Conservation (phyloP, 2,888 invertebrate species). For the Cataglyphis rosenhaueri region DNA sequence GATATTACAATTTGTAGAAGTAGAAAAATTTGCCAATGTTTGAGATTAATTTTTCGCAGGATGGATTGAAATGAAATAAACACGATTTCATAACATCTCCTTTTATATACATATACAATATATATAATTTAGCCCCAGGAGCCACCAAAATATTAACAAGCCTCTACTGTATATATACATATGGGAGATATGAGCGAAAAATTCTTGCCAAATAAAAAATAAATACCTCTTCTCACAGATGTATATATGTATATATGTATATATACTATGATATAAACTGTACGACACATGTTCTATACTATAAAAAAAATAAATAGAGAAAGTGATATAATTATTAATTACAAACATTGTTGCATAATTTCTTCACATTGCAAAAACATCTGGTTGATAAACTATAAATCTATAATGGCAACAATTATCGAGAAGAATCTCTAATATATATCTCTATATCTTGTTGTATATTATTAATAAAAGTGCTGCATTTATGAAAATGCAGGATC, state of each 20-base stretch:
- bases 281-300: slow-evolving; percentile 10
- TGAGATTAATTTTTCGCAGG: neutral
- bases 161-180: neutral
- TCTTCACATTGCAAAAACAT: slow-evolving; percentile 17
- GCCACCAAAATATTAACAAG: neutral
- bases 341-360: slow-evolving; percentile 28
- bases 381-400: slow-evolving; percentile 33
- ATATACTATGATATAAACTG: neutral
- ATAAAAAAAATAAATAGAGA: slow-evolving; percentile 34
- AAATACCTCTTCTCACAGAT: neutral
- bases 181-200: neutral
- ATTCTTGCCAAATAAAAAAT: neutral
- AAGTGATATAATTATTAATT: slow-evolving; percentile 13
- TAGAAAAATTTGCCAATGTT: neutral
- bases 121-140: neutral
- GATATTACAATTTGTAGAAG: neutral
- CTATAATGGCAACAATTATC: slow-evolving; percentile 20
- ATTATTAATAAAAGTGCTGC: neutral
- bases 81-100: neutral
- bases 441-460: neutral
- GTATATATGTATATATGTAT: neutral
- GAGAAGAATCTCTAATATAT: neutral
- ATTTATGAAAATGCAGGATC: slow-evolving; percentile 4
- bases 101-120: neutral
- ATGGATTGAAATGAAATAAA: neutral